Evolutionary conservation across 2,797 vertebrate species (phyloP).

Genomic region (Falco peregrinus): DNA sequence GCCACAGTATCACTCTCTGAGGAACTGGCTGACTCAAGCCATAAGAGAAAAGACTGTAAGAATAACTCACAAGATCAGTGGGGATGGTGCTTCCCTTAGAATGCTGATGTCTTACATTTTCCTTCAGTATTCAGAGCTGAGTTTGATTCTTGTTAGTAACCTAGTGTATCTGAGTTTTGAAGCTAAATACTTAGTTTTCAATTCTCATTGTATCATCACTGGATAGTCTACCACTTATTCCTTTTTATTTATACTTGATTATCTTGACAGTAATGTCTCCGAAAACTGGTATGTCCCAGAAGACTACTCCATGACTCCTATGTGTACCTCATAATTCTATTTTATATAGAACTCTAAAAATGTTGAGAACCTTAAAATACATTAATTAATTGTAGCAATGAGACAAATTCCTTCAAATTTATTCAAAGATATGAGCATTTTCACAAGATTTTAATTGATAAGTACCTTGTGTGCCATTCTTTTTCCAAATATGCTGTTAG

Average conservation of each 20-base stretch:
- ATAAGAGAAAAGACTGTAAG: not conserved
- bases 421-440: not conserved
- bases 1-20: not conserved
- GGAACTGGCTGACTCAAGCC: not conserved
- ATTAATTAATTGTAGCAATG: not conserved
- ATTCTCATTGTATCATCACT: not conserved
- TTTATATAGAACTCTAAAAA: not conserved
- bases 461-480: not conserved
- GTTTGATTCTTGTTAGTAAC: not conserved
- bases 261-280: not conserved
- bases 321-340: not conserved
- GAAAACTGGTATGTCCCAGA: not conserved
- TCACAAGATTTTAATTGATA: not conserved
- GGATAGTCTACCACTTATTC: not conserved
- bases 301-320: not conserved
- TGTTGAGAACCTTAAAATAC: not conserved
- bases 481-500: not conserved
- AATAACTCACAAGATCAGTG: not conserved
- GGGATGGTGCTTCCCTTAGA: not conserved
- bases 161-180: not conserved
- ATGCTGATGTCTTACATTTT: not conserved
- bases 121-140: not conserved
- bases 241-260: not conserved
- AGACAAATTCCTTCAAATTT: no score
- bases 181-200: not conserved